Evolutionary conservation across 2,797 vertebrate genomes (phyloP), one percentile per base, ranked within the genome.

Genomic region (Petrocephalus sullivani): DNA sequence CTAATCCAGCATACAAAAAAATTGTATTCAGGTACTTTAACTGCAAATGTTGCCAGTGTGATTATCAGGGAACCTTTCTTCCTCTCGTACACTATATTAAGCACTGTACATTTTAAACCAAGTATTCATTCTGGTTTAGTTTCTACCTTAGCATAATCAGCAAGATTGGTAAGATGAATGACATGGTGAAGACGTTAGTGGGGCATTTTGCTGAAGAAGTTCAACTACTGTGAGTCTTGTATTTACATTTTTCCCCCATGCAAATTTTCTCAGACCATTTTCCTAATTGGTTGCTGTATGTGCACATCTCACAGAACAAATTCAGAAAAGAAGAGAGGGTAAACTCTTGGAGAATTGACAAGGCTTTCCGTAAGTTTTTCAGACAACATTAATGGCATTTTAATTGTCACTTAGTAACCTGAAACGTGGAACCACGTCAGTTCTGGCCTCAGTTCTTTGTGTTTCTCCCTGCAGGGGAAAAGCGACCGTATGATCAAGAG

Each of bases 311-410:
- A 90, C 93, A 99, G 98, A 99, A 99, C 95, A 99, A 99, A 94
- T 99, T 99, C 94, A 99, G 98, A 93, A 98, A 96, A 90, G 98
- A 99, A 90, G 98, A 99, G 92, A 95, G 96, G 90, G 86, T 91
- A 71, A 99, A 99, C 91, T 93, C 96, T 56, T 99, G 98, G 98
- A 97, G 98, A 94, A 96, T 99, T 92, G 98, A 99, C 93, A 99
- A 99, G 95, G 98, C 98, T 87, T 99, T 99, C 92, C 97, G 98
- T 99, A 95, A 97, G 98, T 93, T 3, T n/a, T 7, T 58, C 46
- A 4, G 3, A 49, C 46, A 33, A 10, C 16, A 23, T 19, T 16
- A 85, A 85, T 85, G 23, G 21, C 23, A 28, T 85, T 85, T 33
- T 58, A 60, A 14, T 57, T 57, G 12, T 33, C 41, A 14, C 33